Percentiles rank a stretch among this genome's conserved stretches.
These are phyloP conservation scores for Tapera naevia DNA, from an alignment of 2,797 vertebrate species.

Conservation along the genomic window DNA sequence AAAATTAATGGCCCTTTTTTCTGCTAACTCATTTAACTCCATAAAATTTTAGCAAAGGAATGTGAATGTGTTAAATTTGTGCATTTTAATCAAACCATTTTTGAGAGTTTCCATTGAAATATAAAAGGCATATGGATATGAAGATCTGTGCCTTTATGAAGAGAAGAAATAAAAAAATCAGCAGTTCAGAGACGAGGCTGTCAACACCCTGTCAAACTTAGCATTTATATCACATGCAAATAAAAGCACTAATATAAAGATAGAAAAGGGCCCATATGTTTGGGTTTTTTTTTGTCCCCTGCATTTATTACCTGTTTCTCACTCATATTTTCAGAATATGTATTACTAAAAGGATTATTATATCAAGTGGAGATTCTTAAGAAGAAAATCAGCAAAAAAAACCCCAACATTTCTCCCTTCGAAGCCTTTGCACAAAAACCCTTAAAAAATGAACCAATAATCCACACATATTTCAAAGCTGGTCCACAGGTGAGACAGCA, in stretches of 20 bases:
- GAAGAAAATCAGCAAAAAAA: background rate
- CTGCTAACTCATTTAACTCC: background rate
- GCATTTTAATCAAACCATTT: slow-evolving; percentile 16
- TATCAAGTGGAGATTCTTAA: background rate
- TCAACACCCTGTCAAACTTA: slow-evolving; percentile 44
- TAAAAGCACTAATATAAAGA: slow-evolving; percentile 39
- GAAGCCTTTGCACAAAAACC: background rate
- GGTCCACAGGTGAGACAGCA: background rate
- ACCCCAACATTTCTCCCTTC: background rate
- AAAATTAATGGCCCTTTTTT: background rate
- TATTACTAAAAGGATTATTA: background rate
- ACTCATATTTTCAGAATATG: background rate
- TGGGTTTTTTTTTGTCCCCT: background rate
- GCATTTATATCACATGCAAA: background rate
- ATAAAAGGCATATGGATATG: slow-evolving; percentile 37
- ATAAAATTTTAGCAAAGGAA: background rate
- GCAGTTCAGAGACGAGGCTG: slow-evolving; percentile 10
- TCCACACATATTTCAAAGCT: background rate
- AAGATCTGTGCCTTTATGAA: slow-evolving; percentile 15
- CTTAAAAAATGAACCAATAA: background rate
- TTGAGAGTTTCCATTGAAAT: slow-evolving; percentile 15
- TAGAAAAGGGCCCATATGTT: slow-evolving; percentile 18
- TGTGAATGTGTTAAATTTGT: background rate
- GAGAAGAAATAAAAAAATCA: slow-evolving; percentile 14
- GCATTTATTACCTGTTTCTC: background rate